Conservation (phyloP, 2,113 vertebrate species). For the Eudyptes chrysolophus region DNA sequence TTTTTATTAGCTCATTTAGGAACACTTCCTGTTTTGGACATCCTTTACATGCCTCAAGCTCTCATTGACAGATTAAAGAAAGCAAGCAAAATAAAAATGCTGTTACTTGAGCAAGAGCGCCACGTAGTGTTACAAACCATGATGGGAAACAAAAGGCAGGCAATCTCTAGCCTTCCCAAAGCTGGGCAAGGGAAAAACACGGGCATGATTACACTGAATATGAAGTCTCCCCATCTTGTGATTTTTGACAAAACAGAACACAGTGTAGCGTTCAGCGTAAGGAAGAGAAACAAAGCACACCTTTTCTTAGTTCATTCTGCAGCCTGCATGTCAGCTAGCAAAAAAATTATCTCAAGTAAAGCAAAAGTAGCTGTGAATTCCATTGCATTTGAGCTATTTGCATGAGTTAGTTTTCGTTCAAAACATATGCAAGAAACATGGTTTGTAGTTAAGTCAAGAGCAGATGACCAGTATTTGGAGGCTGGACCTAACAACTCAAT, state of each 20-base stretch:
- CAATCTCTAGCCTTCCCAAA: not conserved
- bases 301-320: not conserved
- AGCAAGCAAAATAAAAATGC: not conserved
- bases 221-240: fast-evolving
- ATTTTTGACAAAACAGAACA: not conserved
- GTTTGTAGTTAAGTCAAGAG: not conserved
- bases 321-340: not conserved
- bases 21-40: not conserved
- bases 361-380: not conserved
- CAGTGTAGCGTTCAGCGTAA: fast-evolving
- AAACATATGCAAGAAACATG: not conserved
- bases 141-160: not conserved
- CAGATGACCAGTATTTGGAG: not conserved
- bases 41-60: not conserved
- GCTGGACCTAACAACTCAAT: not conserved
- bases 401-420: not conserved
- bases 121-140: not conserved
- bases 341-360: not conserved
- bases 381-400: not conserved
- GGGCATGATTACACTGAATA: fast-evolving
- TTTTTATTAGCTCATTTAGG: not conserved
- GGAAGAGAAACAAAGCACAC: not conserved
- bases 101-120: conserved; percentile 25
- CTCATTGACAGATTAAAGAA: not conserved
- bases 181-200: fast-evolving